These are phyloP conservation scores for Morone saxatilis DNA, from an alignment of 2,113 vertebrate genomes.

Conservation along the genomic window DNA sequence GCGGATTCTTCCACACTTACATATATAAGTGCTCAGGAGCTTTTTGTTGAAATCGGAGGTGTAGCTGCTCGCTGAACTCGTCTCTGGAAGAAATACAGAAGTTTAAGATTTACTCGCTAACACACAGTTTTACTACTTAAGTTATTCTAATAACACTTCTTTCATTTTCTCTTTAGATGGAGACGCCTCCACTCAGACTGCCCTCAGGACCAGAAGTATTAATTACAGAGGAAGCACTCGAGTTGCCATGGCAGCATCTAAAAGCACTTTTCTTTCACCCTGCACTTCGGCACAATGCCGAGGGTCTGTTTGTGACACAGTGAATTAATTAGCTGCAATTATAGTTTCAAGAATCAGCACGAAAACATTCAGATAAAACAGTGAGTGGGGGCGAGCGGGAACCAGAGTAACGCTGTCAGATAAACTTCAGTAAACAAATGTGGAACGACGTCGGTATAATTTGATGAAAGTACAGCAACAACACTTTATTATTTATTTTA, in stretches of 20 bases:
- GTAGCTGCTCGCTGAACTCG: constrained; percentile 93
- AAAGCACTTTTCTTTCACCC: not conserved
- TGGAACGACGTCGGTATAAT: no score
- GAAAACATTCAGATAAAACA: not conserved
- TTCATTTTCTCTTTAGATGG: not conserved
- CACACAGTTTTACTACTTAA: not conserved
- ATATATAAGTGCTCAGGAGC: constrained; percentile 96
- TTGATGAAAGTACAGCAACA: no score
- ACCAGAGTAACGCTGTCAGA: no score
- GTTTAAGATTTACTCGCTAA: not conserved
- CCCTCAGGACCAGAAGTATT: not conserved
- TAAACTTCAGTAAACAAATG: no score
- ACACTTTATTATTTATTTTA: no score
- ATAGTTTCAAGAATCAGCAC: not conserved
- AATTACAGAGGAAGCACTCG: not conserved
- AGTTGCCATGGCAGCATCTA: constrained; percentile 9
- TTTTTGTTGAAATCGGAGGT: constrained; percentile 94
- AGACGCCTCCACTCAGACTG: not conserved
- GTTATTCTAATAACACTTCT: not conserved
- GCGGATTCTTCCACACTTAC: constrained; percentile 81
- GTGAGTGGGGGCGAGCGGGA: no score
- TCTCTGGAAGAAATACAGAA: constrained; percentile 84
- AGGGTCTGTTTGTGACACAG: not conserved
- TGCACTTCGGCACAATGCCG: constrained; percentile 10
- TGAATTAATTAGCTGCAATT: not conserved